Evolutionary conservation across 2,113 vertebrate genomes (phyloP).

Genomic region (Corythornis cristatus): DNA sequence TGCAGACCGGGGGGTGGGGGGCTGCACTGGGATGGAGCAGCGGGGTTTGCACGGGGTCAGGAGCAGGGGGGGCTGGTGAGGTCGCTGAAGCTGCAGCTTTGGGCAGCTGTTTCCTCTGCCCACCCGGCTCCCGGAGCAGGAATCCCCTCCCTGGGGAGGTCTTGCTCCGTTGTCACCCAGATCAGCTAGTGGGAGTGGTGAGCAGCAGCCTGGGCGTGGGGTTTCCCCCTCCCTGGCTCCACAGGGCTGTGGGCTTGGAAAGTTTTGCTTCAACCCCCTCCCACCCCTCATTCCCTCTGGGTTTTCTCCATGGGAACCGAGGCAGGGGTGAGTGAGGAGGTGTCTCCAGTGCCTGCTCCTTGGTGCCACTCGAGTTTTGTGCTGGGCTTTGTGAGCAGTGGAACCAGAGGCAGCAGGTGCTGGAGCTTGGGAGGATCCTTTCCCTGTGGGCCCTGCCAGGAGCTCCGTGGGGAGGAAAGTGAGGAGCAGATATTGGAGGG

Average conservation of each 20-base stretch:
- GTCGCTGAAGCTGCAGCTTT: too few relatives aligned
- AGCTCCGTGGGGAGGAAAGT: not conserved
- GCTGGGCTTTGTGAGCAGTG: not conserved
- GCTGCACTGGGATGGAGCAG: too few relatives aligned
- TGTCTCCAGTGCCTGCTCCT: not conserved
- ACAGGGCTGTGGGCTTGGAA: not conserved
- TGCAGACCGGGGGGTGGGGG: too few relatives aligned
- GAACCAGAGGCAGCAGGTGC: not conserved
- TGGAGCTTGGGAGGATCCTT: too few relatives aligned
- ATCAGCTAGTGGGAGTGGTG: not conserved
- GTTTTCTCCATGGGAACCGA: not conserved
- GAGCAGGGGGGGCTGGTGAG: too few relatives aligned
- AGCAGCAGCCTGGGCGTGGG: not conserved
- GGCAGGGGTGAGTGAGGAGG: not conserved
- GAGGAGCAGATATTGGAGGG: not conserved
- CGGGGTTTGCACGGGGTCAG: too few relatives aligned
- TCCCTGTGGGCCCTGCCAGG: too few relatives aligned
- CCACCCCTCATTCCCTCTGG: rapidly evolving
- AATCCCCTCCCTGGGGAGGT: not conserved
- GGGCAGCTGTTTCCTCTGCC: too few relatives aligned
- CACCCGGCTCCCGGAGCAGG: not conserved
- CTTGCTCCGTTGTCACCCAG: not conserved
- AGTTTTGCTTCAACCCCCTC: not conserved
- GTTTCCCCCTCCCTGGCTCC: rapidly evolving
- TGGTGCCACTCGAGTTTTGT: not conserved